Percentiles rank a stretch among this genome's conserved stretches.
Evolutionary conservation across 2,113 vertebrate species (phyloP).

Genomic region (Verasper variegatus): DNA sequence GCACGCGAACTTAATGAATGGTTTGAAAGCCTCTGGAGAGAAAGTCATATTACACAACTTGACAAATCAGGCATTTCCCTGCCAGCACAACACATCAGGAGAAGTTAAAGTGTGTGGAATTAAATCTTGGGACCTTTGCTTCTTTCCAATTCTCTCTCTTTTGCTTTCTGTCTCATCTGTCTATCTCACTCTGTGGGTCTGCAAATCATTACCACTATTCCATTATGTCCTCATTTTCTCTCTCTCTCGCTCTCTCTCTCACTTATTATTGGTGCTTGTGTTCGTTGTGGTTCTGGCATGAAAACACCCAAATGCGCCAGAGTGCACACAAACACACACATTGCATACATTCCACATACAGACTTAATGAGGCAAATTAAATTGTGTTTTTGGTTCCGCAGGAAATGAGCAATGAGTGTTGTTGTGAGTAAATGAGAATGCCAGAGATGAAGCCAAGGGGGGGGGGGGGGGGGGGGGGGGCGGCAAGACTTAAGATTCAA

Average conservation of each 20-base stretch:
- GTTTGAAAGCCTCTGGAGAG: background rate
- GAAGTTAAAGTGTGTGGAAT: slow-evolving; percentile 2
- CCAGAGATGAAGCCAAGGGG: background rate
- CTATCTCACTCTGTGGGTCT: background rate
- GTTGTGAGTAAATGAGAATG: slow-evolving; percentile 4
- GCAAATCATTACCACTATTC: background rate
- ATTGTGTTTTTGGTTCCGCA: slow-evolving; percentile 34
- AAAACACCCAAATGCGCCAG: slow-evolving; percentile 17
- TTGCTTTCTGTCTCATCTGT: slow-evolving; percentile 4
- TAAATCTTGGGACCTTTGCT: background rate
- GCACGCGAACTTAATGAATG: background rate
- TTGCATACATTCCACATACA: slow-evolving; percentile 42
- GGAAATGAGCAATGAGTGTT: slow-evolving; percentile 49
- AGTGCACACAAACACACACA: slow-evolving; percentile 20
- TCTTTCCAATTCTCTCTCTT: background rate
- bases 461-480: too few species aligned
- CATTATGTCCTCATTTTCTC: background rate
- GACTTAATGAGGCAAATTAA: slow-evolving; percentile 52
- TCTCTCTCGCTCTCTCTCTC: background rate
- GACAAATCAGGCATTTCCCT: slow-evolving; percentile 24
- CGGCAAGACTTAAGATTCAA: too few species aligned
- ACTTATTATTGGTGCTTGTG: slow-evolving; percentile 10
- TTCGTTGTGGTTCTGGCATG: slow-evolving; percentile 31
- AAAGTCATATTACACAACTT: background rate
- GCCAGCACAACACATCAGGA: background rate